Evolutionary conservation across 35 echinoderm and acorn worm genomes (phyloP), one percentile per base, ranked within the genome.

Genomic region (Anneissia japonica): DNA sequence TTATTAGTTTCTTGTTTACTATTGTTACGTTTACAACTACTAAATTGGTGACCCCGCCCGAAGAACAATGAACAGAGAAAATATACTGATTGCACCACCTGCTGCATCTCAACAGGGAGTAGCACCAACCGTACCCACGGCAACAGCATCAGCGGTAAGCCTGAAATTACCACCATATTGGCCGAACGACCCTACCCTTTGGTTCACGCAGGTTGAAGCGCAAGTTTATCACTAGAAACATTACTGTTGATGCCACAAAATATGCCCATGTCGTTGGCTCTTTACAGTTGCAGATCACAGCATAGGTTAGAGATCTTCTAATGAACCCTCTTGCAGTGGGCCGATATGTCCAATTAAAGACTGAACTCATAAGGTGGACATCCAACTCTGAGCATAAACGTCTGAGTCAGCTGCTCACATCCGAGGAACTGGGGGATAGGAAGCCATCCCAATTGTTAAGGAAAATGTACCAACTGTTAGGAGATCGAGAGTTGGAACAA

Each of bases 131-230:
- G n/a, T n/a, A n/a, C n/a, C n/a, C n/a, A n/a, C n/a, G n/a, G n/a
- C n/a, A n/a, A n/a, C n/a, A n/a, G n/a, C n/a, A n/a, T n/a, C 74
- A 3, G 32, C 84, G 0, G 77, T 86, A 10, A 87, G 46, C 21
- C 7, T 87, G 19, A 91, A 91, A 74, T 31, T 91, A 41, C 90
- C 84, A 39, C 83, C 84, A 74, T 91, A 40, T 74, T 91, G 90
- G 84, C 84, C 76, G 3, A 46, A 73, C 41, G 84, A 91, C 76
- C 90, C 84, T 17, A 34, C 76, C 4, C 12, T 91, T 31, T 91
- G 90, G 84, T 91, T 91, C 46, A 46, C 74, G 38, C 90, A 91
- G n/a, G 84, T 91, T 12, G 90, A 91, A 43, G 90, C 84, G 19
- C 84, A 87, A n/a, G 51, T 91, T 87, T 40, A 32, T 30, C 16